A percentile compares a stretch with the other conserved stretches of the same genome.
These are phyloP conservation scores for Cyrtorhinus lividipennis DNA, from an alignment of 1,140 invertebrate genomes.

Conservation along the genomic window DNA sequence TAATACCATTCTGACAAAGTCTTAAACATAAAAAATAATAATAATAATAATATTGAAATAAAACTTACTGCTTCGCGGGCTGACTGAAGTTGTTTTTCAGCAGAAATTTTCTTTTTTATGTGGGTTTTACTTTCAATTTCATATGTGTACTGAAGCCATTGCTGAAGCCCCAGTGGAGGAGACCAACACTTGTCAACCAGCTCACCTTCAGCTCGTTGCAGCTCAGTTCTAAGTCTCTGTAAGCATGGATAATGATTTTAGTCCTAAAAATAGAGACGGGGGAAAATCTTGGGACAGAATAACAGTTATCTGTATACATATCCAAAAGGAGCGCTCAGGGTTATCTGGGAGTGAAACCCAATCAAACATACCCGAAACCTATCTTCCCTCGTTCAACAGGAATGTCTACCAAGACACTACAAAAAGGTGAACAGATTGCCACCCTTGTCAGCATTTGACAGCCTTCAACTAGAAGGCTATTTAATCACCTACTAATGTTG, in stretches of 20 bases:
- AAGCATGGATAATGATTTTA: too few relatives aligned
- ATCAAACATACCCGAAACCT: too few relatives aligned
- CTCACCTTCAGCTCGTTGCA: conserved; percentile 73
- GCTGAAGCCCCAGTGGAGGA: conserved; percentile 71
- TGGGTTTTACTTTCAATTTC: conserved; percentile 83
- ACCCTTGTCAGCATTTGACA: too few relatives aligned
- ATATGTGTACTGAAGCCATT: conserved; percentile 87
- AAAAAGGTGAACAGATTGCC: too few relatives aligned
- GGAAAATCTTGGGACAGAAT: too few relatives aligned
- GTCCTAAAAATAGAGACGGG: neutral
- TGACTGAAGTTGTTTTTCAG: conserved; percentile 71
- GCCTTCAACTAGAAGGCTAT: too few relatives aligned
- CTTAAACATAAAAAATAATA: too few relatives aligned
- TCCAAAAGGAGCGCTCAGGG: neutral
- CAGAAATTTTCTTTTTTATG: conserved; percentile 65
- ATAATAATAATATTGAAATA: too few relatives aligned
- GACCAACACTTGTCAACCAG: conserved; percentile 75
- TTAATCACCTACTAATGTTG: too few relatives aligned
- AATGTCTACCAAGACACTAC: too few relatives aligned
- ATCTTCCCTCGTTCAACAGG: too few relatives aligned
- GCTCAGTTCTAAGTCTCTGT: conserved; percentile 60
- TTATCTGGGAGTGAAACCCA: neutral
- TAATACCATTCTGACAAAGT: too few relatives aligned
- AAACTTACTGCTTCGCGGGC: conserved; percentile 75
- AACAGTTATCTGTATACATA: neutral